Conservation (phyloP, 2,797 vertebrate species). For the Triplophysa bombifrons region DNA sequence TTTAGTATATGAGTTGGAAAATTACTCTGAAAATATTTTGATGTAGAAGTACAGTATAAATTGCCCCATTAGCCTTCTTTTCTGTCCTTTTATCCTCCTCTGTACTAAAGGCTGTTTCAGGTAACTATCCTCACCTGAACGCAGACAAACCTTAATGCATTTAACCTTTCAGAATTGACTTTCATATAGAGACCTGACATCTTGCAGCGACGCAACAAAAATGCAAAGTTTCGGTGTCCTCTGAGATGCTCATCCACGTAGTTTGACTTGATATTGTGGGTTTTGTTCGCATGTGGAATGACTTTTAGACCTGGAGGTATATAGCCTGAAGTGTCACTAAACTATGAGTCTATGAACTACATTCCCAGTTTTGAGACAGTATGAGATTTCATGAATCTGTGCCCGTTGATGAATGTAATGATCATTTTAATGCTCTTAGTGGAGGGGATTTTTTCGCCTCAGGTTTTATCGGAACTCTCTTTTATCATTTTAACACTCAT, state of each 20-base stretch:
- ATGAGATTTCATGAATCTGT: slow-evolving; percentile 17
- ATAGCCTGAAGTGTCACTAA: background rate
- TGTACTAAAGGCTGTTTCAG: background rate
- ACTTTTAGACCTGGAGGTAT: background rate
- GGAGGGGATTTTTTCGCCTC: slow-evolving; percentile 32
- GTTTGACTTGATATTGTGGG: background rate
- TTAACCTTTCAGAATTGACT: background rate
- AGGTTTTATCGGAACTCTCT: slow-evolving; percentile 46
- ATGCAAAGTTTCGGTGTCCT: slow-evolving; percentile 1
- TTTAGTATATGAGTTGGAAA: background rate
- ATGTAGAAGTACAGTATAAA: background rate
- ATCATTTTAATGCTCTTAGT: slow-evolving; percentile 33
- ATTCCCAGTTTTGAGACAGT: slow-evolving; percentile 2
- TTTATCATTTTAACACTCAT: slow-evolving; percentile 52
- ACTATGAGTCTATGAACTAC: background rate
- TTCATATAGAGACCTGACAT: background rate
- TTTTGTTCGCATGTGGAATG: background rate
- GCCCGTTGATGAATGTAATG: slow-evolving; percentile 43
- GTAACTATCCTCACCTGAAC: too few species aligned
- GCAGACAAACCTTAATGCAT: background rate
- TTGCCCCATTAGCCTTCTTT: background rate
- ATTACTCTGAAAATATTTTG: slow-evolving; percentile 3
- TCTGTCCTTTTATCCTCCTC: background rate
- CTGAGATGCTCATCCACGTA: background rate
- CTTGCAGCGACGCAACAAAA: background rate